These are phyloP conservation scores for Sialia sialis DNA, from an alignment of 2,113 vertebrate genomes.

Conservation along the genomic window DNA sequence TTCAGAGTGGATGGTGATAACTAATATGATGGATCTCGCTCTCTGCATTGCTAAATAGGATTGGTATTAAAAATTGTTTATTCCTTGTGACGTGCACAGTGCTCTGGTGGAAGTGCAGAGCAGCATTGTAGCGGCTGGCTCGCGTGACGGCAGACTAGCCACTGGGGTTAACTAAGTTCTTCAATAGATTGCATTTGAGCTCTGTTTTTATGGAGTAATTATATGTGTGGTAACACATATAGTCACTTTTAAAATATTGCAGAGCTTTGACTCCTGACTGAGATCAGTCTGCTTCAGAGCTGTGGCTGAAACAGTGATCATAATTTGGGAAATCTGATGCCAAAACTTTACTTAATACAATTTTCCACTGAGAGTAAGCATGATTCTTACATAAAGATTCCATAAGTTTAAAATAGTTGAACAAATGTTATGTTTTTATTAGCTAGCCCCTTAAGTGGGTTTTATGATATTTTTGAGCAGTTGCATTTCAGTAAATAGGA, in stretches of 20 bases:
- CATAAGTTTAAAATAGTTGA: background rate
- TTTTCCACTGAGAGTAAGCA: background rate
- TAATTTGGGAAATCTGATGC: background rate
- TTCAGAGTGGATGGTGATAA: background rate
- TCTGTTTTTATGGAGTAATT: background rate
- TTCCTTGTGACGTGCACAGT: accelerated
- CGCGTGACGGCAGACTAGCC: background rate
- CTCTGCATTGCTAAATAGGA: background rate
- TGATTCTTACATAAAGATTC: background rate
- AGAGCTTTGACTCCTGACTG: background rate
- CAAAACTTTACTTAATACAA: background rate
- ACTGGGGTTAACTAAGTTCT: background rate
- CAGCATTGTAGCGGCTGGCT: background rate
- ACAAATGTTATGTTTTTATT: background rate
- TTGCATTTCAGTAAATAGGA: background rate
- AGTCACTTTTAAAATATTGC: background rate
- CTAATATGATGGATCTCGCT: background rate
- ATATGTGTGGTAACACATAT: background rate
- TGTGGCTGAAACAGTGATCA: background rate
- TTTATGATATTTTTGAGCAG: background rate
- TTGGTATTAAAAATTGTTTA: background rate
- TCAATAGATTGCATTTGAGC: background rate
- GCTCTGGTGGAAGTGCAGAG: background rate
- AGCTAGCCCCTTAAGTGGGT: background rate
- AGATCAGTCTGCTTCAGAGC: background rate